Evolutionary conservation across 2,888 invertebrate species (phyloP).

Genomic region (Hanleya hanleyi): DNA sequence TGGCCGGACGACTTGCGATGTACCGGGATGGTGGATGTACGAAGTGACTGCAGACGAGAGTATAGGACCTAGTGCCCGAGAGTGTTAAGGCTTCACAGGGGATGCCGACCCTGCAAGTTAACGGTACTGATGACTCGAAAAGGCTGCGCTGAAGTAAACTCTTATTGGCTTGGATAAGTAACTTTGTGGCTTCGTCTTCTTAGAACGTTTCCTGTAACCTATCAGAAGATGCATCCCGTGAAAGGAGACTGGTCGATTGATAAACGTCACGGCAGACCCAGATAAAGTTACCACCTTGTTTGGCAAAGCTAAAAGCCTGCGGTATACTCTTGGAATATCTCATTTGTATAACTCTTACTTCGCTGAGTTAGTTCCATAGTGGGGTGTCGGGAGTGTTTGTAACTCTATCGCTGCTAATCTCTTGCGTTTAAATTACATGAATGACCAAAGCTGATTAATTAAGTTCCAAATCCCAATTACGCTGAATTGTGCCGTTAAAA

Average conservation of each 20-base stretch:
- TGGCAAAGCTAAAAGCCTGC: constrained; percentile 6
- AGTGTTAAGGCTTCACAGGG: too few relatives aligned
- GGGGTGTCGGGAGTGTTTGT: too few relatives aligned
- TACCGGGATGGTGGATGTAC: background rate
- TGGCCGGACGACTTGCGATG: background rate
- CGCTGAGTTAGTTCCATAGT: too few relatives aligned
- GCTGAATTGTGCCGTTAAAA: too few relatives aligned
- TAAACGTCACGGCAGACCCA: background rate
- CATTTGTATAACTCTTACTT: too few relatives aligned
- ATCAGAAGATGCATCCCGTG: background rate
- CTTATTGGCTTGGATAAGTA: background rate
- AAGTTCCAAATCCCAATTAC: too few relatives aligned
- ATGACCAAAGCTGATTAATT: too few relatives aligned
- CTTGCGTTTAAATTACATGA: too few relatives aligned
- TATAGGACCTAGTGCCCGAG: background rate
- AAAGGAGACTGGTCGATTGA: background rate
- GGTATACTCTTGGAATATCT: too few relatives aligned
- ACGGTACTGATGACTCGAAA: constrained; percentile 8
- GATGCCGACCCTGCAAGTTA: too few relatives aligned
- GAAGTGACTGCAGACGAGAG: constrained; percentile 6
- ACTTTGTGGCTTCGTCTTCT: background rate
- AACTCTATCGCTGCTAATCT: too few relatives aligned
- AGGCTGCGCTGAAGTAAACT: constrained; percentile 3
- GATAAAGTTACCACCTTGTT: constrained; percentile 6
- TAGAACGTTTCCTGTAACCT: too few relatives aligned